Base-by-base conservation (phyloP, 2,113 vertebrate species). In the Ceyx melanurus region DNA sequence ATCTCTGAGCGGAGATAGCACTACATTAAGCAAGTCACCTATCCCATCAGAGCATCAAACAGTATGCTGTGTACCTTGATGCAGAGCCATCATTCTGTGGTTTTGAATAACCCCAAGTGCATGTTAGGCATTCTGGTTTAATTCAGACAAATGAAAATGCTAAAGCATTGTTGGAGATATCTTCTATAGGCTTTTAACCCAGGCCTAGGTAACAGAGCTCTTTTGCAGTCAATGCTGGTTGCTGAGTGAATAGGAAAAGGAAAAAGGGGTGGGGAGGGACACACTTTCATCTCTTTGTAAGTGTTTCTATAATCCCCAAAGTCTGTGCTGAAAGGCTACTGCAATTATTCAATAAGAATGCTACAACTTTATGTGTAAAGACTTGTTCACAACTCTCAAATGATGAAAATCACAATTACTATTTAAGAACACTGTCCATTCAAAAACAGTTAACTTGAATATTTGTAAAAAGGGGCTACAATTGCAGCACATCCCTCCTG, bases 241-340 rank as follows among this genome's bases (percentile, higher is more conserved):
- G 67, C 17, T 48, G 13, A 72, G 12, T n/a, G 14, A 92, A 57
- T 3, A 9, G 12, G 2, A 6, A 0, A 3, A 15, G 48, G 23
- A 19, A 31, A 20, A n/a, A 8, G 6, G 6, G 5, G 4, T 2
- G 22, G 8, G 6, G 8, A 11, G 11, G 5, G 9, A 25, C 17
- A 15, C 8, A 25, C 86, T 70, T 89, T 65, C 37, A 74, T 10
- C 5, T 60, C n/a, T 10, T 29, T 13, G 85, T 85, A 5, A 54
- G 12, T 26, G 8, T 50, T 61, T 29, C 77, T 13, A 42, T 62
- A 82, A 61, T 53, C 37, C 14, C 28, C 13, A 10, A 51, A 79
- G 17, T 42, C n/a, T 11, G 50, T 16, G 11, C 4, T 0, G 0
- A 79, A 77, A 76, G 9, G 22, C 48, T 46, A 37, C 21, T 37